Percentiles rank a stretch among this genome's conserved stretches.
phyloP scores from a whole-genome alignment of 2,797 vertebrate species.

The Sebastes minor region DNA sequence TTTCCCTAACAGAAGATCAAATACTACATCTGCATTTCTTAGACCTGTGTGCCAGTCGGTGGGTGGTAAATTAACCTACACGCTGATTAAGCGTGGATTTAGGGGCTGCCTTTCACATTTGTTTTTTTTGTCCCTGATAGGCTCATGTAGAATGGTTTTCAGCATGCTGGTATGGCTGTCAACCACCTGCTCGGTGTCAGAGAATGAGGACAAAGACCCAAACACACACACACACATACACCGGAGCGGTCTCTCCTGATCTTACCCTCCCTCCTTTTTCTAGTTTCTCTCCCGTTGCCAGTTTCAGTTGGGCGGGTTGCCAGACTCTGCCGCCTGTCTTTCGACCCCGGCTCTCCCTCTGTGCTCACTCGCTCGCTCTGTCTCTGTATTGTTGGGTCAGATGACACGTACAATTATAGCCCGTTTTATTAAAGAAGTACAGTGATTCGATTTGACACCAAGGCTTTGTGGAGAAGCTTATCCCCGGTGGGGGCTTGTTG shows the following conservation, averaged over 20 bases:
- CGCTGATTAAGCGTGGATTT: slow-evolving; percentile 66
- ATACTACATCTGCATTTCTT: slow-evolving; percentile 58
- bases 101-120: slow-evolving; percentile 17
- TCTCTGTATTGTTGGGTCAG: slow-evolving; percentile 69
- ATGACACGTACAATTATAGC: slow-evolving; percentile 68
- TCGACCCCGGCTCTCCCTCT: slow-evolving; percentile 62
- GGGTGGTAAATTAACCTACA: slow-evolving; percentile 68
- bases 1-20: slow-evolving; percentile 58
- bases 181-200: slow-evolving; percentile 45
- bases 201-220: slow-evolving; percentile 25
- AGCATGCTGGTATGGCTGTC: slow-evolving; percentile 16
- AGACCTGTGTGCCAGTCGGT: slow-evolving; percentile 38
- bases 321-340: slow-evolving; percentile 67
- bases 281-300: slow-evolving; percentile 57
- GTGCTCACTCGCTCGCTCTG: slow-evolving; percentile 53
- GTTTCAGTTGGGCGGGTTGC: slow-evolving; percentile 64
- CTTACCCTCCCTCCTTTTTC: neutral
- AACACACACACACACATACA: neutral
- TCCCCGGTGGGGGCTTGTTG: slow-evolving; percentile 35
- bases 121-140: slow-evolving; percentile 37
- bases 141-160: slow-evolving; percentile 43
- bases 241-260: neutral
- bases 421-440: slow-evolving; percentile 67
- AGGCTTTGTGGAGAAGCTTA: slow-evolving; percentile 51
- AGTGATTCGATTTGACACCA: slow-evolving; percentile 68